Conservation (phyloP, 1,140 invertebrate species). For the Calliopsis andreniformis region DNA sequence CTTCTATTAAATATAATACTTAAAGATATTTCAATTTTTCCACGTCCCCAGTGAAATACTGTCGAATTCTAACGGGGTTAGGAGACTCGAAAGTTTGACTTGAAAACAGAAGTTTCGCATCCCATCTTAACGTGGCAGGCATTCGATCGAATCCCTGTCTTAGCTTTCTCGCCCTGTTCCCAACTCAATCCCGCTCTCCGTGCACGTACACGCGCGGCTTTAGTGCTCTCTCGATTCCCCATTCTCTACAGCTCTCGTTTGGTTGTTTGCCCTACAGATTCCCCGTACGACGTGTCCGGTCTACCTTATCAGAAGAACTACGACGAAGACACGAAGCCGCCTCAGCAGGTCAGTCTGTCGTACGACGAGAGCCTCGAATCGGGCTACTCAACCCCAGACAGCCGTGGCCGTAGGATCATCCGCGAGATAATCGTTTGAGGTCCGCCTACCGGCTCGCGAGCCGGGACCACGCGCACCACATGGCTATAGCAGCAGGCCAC, state of each 20-base stretch:
- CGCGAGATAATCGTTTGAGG: constrained; percentile 96
- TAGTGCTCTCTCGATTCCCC: neutral
- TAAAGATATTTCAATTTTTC: no score
- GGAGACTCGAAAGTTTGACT: no score
- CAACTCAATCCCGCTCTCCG: neutral
- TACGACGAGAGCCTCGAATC: constrained; percentile 96
- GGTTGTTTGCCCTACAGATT: constrained; percentile 84
- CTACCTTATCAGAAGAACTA: constrained; percentile 92
- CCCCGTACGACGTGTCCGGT: constrained; percentile 95
- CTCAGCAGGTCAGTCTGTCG: constrained; percentile 91
- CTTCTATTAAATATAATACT: no score
- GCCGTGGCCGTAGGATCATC: constrained; percentile 93
- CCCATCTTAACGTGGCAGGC: neutral
- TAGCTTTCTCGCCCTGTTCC: neutral
- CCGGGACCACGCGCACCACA: constrained; percentile 78
- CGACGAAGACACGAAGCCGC: constrained; percentile 88
- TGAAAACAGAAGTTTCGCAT: no score
- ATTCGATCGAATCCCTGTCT: neutral
- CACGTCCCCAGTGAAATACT: no score
- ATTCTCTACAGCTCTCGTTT: neutral
- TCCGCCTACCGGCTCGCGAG: constrained; percentile 78
- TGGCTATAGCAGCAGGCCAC: constrained; percentile 81
- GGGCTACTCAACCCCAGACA: constrained; percentile 96
- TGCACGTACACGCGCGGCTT: constrained; percentile 27
- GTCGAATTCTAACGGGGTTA: no score